These are phyloP conservation scores for Chydorus sphaericus DNA, from an alignment of 2,888 invertebrate species.

Conservation along the genomic window DNA sequence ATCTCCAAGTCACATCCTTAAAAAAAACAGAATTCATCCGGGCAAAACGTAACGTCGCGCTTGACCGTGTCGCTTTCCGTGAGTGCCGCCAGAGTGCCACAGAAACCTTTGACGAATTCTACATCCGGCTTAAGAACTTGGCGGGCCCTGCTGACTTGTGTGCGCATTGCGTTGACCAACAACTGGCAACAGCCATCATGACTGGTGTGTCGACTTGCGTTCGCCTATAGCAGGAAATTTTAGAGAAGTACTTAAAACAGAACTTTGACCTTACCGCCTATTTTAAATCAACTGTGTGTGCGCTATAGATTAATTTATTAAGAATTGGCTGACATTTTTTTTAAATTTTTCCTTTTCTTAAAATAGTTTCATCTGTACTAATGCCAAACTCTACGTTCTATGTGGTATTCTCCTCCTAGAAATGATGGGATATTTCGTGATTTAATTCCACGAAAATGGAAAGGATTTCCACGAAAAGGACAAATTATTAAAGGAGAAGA, in stretches of 20 bases:
- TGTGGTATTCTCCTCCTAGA: slow-evolving; percentile 52
- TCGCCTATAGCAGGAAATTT: too few species aligned
- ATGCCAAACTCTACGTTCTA: slow-evolving; percentile 51
- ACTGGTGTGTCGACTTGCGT: too few species aligned
- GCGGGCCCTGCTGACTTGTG: neutral
- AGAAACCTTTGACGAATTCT: slow-evolving; percentile 4
- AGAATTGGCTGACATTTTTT: too few species aligned
- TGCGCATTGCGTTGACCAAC: neutral
- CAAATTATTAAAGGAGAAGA: too few species aligned
- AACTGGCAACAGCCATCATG: neutral
- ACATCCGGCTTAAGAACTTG: neutral
- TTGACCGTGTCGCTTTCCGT: neutral
- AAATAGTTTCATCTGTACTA: slow-evolving; percentile 59
- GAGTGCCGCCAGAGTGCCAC: neutral
- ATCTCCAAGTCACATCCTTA: neutral
- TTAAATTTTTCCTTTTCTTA: too few species aligned
- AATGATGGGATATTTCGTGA: slow-evolving; percentile 53
- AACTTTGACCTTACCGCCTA: too few species aligned
- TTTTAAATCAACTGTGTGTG: too few species aligned
- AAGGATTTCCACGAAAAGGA: slow-evolving; percentile 47
- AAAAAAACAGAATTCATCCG: neutral
- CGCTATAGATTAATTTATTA: too few species aligned
- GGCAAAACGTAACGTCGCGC: neutral
- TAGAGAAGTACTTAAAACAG: too few species aligned
- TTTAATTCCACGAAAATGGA: slow-evolving; percentile 38